These are phyloP conservation scores for Caretta caretta DNA, from an alignment of 2,113 vertebrate species.

Conservation along the genomic window DNA sequence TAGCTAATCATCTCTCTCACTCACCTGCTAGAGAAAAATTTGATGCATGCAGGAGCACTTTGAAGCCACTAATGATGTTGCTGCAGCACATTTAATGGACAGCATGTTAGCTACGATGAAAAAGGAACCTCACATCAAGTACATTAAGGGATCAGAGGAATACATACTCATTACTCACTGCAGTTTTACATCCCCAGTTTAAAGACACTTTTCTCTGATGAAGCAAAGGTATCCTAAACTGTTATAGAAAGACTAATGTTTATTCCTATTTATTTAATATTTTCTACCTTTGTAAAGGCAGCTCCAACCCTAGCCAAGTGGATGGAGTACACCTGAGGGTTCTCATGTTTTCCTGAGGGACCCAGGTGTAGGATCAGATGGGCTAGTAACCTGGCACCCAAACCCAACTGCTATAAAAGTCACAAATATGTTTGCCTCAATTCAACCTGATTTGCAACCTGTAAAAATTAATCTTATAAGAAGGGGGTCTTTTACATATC, in stretches of 20 bases:
- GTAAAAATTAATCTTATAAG: neutral
- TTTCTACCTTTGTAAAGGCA: neutral
- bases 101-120: slow-evolving; percentile 68
- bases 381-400: neutral
- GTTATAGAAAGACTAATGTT: slow-evolving; percentile 26
- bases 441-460: neutral
- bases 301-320: neutral
- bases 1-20: slow-evolving; percentile 46
- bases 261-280: slow-evolving; percentile 39
- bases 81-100: slow-evolving; percentile 69
- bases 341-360: neutral
- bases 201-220: slow-evolving; percentile 54
- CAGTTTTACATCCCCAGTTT: slow-evolving; percentile 63
- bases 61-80: slow-evolving; percentile 71
- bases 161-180: slow-evolving; percentile 67
- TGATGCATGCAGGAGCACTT: slow-evolving; percentile 61
- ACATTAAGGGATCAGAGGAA: slow-evolving; percentile 74
- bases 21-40: slow-evolving; percentile 64
- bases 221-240: slow-evolving; percentile 9
- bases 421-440: neutral
- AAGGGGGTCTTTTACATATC: neutral
- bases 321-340: neutral
- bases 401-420: neutral
- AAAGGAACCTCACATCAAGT: slow-evolving; percentile 69
- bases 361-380: neutral